Evolutionary conservation across 1,140 invertebrate species (phyloP), one percentile per base, ranked within the genome.

Genomic region (Lepidurus couesii): DNA sequence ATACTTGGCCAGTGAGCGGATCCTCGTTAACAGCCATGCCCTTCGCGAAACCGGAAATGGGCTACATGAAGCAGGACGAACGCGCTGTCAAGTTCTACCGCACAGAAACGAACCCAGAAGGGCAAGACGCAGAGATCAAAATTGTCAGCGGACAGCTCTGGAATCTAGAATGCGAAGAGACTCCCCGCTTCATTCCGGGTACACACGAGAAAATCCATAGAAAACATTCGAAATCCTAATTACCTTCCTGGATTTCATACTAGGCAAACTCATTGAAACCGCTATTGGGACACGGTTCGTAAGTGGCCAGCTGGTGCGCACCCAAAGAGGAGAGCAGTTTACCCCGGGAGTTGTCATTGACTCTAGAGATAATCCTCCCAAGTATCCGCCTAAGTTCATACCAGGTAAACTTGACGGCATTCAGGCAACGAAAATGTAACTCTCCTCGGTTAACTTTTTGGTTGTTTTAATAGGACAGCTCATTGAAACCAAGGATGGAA

Each of bases 331-430:
- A 2, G 90, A 92, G 83, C 89, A 91, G 79, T 92, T 92, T 83
- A 90, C 92, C 3, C 91, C 91, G 8, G 91, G 91, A 6, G 90
- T 92, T 86, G 90, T 92, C 1, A 89, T 92, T 2, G 90, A 92
- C 81, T 92, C 91, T 42, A 77, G 76, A 3, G 65, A 21, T 11
- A 53, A 53, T 26, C 21, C 47, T 76, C 34, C 24, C 43, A 77
- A 77, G 47, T 77, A 45, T 76, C 79, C 79, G 11, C 44, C 77
- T 47, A 80, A 80, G 24, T 82, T 83, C 77, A 77, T 82, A 42
- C 81, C 82, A 24, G 83, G 83, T n/a, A 81, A 81, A 65, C 34
- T 34, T 34, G 34, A 80, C 9, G 21, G 45, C 21, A 85, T 87
- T 90, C 34, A 34, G 34, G 34, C 34, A 34, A 34, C 34, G 3